A percentile compares a stretch with the other conserved stretches of the same genome.
These are phyloP conservation scores for Drosophila niveifrons DNA, from an alignment of 2,888 invertebrate genomes.

Conservation along the genomic window DNA sequence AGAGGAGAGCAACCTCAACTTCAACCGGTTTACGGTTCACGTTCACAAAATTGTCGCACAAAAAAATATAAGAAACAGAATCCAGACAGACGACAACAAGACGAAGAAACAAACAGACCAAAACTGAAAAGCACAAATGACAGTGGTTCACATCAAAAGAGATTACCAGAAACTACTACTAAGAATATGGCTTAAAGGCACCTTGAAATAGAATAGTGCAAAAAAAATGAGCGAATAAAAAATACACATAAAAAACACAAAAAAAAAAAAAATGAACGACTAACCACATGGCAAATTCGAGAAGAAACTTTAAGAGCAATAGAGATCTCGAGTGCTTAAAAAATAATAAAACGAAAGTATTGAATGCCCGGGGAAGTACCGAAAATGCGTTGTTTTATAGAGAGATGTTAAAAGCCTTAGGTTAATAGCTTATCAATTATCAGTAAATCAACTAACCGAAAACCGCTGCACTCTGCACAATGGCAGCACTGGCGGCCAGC, in stretches of 20 bases:
- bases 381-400: not conserved
- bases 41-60: conserved; percentile 64
- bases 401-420: conserved; percentile 2
- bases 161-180: conserved; percentile 32
- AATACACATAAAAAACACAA: too few relatives aligned
- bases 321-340: not conserved
- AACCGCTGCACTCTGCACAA: conserved; percentile 83
- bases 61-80: conserved; percentile 16
- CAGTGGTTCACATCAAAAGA: conserved; percentile 64
- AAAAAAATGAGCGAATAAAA: not conserved
- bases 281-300: not conserved
- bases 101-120: conserved; percentile 14
- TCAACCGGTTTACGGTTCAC: conserved; percentile 57
- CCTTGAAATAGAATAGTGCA: conserved; percentile 33
- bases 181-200: conserved; percentile 8
- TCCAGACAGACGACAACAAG: conserved; percentile 2
- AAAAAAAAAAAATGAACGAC: not conserved
- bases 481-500: conserved; percentile 71
- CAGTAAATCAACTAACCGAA: conserved; percentile 80
- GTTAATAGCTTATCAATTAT: conserved; percentile 21
- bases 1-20: conserved; percentile 22
- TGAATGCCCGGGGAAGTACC: not conserved
- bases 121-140: conserved; percentile 47
- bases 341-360: not conserved
- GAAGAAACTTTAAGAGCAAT: not conserved